These are phyloP conservation scores for Polydesmus complanatus DNA, from an alignment of 2,888 invertebrate genomes.

Conservation along the genomic window DNA sequence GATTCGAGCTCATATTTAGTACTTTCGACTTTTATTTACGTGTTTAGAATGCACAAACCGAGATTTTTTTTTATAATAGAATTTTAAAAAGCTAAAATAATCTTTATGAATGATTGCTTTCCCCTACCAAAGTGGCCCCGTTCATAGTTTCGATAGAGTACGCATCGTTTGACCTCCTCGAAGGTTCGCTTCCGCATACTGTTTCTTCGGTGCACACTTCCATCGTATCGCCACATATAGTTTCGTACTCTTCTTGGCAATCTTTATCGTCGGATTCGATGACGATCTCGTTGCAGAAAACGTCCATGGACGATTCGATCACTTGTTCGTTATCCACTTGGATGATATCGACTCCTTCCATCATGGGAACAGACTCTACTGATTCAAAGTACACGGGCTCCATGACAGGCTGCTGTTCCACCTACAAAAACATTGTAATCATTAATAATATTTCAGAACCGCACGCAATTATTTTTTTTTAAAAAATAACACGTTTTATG, in stretches of 20 bases:
- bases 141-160: not conserved
- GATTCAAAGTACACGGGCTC: slow-evolving; percentile 9
- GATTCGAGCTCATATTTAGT: no score
- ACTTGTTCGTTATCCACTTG: slow-evolving; percentile 14
- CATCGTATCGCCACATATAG: not conserved
- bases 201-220: not conserved
- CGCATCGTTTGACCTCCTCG: not conserved
- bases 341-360: slow-evolving; percentile 9
- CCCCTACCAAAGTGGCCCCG: not conserved
- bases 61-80: not conserved
- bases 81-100: not conserved
- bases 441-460: not conserved
- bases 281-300: slow-evolving; percentile 15
- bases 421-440: not conserved
- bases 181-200: not conserved
- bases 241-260: slow-evolving; percentile 4
- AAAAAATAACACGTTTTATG: no score
- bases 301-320: slow-evolving; percentile 12
- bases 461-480: no score
- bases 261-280: slow-evolving; percentile 14
- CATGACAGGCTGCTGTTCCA: not conserved
- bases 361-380: slow-evolving; percentile 1
- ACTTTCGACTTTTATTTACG: not conserved
- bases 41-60: not conserved
- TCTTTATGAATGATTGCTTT: not conserved